These are phyloP conservation scores for Drosophila sulfurigaster DNA, from an alignment of 1,140 invertebrate species.

Conservation along the genomic window DNA sequence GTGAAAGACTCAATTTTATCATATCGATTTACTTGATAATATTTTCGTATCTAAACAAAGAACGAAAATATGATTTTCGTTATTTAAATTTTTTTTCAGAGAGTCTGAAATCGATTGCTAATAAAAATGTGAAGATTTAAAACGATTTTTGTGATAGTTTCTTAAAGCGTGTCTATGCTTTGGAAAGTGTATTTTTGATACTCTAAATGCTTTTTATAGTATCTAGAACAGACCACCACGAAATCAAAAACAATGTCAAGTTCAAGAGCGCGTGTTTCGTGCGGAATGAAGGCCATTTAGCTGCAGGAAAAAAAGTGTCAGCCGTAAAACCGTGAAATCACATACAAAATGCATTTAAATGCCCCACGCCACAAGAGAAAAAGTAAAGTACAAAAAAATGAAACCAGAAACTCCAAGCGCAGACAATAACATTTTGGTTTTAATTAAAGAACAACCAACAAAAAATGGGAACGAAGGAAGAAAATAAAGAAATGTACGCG, in stretches of 20 bases:
- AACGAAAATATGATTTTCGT: too few relatives aligned
- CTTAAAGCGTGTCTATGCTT: too few relatives aligned
- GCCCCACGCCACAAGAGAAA: conserved; percentile 42
- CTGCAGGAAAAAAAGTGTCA: conserved; percentile 42
- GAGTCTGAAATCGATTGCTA: too few relatives aligned
- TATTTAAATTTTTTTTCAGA: too few relatives aligned
- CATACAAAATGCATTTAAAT: conserved; percentile 80
- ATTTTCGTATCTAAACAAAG: too few relatives aligned
- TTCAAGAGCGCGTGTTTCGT: conserved; percentile 31
- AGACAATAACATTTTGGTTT: conserved; percentile 72
- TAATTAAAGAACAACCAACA: conserved; percentile 67
- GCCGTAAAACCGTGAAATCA: conserved; percentile 77
- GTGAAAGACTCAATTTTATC: too few relatives aligned
- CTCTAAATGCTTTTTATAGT: not conserved
- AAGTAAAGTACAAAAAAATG: not conserved
- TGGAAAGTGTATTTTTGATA: too few relatives aligned
- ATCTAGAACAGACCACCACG: conserved; percentile 24
- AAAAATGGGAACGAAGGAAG: conserved; percentile 16
- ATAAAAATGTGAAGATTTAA: too few relatives aligned
- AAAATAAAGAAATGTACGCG: conserved; percentile 47
- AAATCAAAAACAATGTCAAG: conserved; percentile 34
- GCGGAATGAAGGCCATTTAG: conserved; percentile 51
- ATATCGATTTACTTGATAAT: too few relatives aligned
- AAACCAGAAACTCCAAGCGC: conserved; percentile 17
- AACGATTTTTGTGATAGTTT: too few relatives aligned